A percentile compares a stretch with the other conserved stretches of the same genome.
These are phyloP conservation scores for Tapirus indicus DNA, from an alignment of 2,797 vertebrate species.

Conservation along the genomic window DNA sequence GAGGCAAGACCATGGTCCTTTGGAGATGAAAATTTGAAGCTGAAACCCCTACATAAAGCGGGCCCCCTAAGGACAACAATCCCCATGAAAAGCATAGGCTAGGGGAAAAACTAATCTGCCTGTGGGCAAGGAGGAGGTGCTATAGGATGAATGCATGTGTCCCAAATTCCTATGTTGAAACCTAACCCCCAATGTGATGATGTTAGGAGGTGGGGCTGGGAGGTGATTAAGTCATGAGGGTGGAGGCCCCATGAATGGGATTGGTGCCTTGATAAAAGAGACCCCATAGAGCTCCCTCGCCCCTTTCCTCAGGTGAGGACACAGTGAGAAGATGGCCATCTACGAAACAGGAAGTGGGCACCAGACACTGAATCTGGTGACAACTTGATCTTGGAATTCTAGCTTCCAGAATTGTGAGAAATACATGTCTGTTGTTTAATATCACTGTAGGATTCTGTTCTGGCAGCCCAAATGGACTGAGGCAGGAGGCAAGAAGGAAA, in stretches of 20 bases:
- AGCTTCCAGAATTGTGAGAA: neutral
- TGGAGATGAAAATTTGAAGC: neutral
- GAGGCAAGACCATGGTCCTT: neutral
- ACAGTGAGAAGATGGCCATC: accelerated
- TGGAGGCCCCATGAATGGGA: no score
- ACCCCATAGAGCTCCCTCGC: neutral
- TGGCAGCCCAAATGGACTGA: no score
- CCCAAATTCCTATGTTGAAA: neutral
- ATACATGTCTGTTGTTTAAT: neutral
- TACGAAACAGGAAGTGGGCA: no score
- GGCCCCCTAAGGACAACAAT: accelerated
- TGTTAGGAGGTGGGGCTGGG: no score
- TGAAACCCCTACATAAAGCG: neutral
- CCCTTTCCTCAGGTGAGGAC: accelerated
- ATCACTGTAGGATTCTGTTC: neutral
- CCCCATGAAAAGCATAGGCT: accelerated
- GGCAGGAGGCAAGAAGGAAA: neutral
- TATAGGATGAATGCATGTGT: neutral
- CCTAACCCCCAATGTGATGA: neutral
- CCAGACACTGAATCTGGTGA: neutral
- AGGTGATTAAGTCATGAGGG: neutral
- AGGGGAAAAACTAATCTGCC: no score
- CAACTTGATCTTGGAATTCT: neutral
- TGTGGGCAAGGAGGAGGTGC: accelerated
- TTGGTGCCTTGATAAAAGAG: no score